Evolutionary conservation across 64 coral and sea anemone species (phyloP), one percentile per base, ranked within the genome.

Genomic region (Montipora capricornis): DNA sequence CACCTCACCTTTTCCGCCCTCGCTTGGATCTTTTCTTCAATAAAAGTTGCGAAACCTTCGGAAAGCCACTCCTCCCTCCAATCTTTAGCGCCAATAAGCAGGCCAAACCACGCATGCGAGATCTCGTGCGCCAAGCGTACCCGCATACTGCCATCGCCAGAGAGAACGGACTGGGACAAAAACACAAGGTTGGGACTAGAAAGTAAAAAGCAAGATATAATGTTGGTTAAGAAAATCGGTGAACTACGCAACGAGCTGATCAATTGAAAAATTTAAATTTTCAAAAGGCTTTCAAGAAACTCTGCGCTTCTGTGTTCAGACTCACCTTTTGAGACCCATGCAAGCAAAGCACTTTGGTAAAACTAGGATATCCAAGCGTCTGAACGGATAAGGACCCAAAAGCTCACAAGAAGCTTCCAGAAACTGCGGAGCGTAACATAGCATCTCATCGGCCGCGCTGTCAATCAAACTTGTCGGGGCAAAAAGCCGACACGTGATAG

Each of bases 41-140:
- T 87, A 61, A 96, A 99, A 3, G 97, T 99, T 5, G 97, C 92
- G 45, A 99, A 99, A 14, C 97, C 97, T 49, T 99, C 97, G 0
- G 94, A 96, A 8, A 99, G 67, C 97, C 97, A 99, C 79, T 99
- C 97, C 15, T 99, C 97, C 1, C 95, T 96, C 97, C 97, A 99
- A 53, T 99, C 97, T 51, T 99, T 99, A 2, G 97, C 89, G 14
- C 97, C 97, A 49, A 99, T 91, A 49, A 99, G 82, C 80, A 99
- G 78, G 12, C 97, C 97, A 89, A 99, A 99, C 97, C 97, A 99
- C 5, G 97, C 92, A 80, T 99, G 97, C 10, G 97, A 94, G 58
- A 99, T 94, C 75, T 99, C 97, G 75, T 99, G 97, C 59, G 97
- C 97, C 51, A 99, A 84, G 61, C 97, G 92, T 14, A 95, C 66